Evolutionary conservation across 2,797 vertebrate genomes (phyloP).

Genomic region (Sebastes matsubarae): DNA sequence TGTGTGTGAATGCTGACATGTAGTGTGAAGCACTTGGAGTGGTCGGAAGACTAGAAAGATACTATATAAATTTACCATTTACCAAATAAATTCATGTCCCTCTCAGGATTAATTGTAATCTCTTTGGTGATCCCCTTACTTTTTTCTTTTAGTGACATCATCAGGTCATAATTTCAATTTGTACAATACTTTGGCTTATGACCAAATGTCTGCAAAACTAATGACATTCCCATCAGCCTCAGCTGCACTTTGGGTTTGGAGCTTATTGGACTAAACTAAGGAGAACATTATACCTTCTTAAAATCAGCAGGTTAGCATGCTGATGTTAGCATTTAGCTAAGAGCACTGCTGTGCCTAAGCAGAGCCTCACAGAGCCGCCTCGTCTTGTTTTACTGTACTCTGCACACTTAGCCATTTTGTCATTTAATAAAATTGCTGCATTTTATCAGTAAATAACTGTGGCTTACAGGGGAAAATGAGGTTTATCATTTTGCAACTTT

Average conservation of each 20-base stretch:
- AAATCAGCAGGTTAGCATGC: neutral
- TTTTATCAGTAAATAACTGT: neutral
- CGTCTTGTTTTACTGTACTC: neutral
- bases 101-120: neutral
- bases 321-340: neutral
- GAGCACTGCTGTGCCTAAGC: neutral
- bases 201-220: neutral
- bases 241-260: neutral
- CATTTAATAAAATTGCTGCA: neutral
- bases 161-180: too few relatives aligned
- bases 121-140: neutral
- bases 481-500: neutral
- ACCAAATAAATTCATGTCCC: neutral
- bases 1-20: too few relatives aligned
- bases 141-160: neutral
- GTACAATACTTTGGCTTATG: neutral
- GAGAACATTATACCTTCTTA: neutral
- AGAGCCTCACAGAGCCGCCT: neutral
- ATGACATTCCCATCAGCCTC: neutral
- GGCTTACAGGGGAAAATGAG: neutral
- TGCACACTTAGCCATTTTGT: neutral
- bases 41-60: accelerated
- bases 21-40: too few relatives aligned
- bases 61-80: too few relatives aligned
- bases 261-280: too few relatives aligned